Conservation (phyloP, 23 tunicate genomes). For the Halocynthia aurantium region DNA sequence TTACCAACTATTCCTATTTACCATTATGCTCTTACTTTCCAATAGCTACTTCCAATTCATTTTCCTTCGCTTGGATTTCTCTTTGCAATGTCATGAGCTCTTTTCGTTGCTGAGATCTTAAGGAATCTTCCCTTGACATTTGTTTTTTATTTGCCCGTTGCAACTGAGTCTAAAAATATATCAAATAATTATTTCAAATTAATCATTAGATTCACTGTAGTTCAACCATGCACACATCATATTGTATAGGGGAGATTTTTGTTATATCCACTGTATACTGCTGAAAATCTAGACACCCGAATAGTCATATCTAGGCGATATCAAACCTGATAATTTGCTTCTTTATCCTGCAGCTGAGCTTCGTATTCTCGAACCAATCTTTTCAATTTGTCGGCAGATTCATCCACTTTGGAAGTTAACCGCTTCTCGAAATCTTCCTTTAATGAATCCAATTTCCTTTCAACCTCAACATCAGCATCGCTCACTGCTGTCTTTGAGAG, state of each 20-base stretch:
- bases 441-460: constrained; percentile 29
- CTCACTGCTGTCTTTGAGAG: constrained; percentile 55
- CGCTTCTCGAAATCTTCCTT: constrained; percentile 56
- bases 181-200: background rate
- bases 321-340: constrained; percentile 45
- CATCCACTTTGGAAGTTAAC: constrained; percentile 42
- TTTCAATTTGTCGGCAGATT: constrained; percentile 63
- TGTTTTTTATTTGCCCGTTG: constrained; percentile 24
- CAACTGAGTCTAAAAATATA: background rate
- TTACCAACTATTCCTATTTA: background rate
- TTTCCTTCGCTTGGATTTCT: constrained; percentile 42
- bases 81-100: constrained; percentile 63
- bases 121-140: constrained; percentile 24
- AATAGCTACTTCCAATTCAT: constrained; percentile 40
- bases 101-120: constrained; percentile 65
- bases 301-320: too few relatives aligned
- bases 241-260: background rate
- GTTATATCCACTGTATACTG: background rate
- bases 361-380: constrained; percentile 71
- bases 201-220: too few relatives aligned
- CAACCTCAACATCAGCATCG: constrained; percentile 47
- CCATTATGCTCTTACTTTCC: too few relatives aligned
- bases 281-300: too few relatives aligned
- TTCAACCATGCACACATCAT: too few relatives aligned
- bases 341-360: constrained; percentile 47